A percentile compares a stretch with the other conserved stretches of the same genome.
phyloP scores from a whole-genome alignment of 64 coral and sea anemone species.

The Montipora capricornis region DNA sequence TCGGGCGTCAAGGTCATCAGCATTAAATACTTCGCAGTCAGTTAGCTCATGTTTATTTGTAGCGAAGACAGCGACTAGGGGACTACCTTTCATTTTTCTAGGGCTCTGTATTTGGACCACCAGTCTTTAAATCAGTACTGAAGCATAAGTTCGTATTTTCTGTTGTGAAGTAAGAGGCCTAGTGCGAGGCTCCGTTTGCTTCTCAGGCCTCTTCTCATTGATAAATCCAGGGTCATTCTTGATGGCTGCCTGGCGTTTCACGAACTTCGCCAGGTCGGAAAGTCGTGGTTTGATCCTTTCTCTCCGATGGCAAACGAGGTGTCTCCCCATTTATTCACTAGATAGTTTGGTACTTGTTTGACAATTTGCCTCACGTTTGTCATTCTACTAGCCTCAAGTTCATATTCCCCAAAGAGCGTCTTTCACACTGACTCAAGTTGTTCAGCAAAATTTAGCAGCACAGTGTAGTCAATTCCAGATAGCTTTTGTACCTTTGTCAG shows the following conservation, averaged over 20 bases:
- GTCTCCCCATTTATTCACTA: conserved; percentile 73
- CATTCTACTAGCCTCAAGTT: conserved; percentile 48
- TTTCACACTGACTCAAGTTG: conserved; percentile 35
- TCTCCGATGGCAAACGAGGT: conserved; percentile 20
- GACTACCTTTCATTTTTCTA: too few species aligned
- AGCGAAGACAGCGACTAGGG: too few species aligned
- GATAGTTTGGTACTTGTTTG: conserved; percentile 26
- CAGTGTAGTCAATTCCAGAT: conserved; percentile 12
- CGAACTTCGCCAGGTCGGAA: background rate
- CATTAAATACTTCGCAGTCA: too few species aligned
- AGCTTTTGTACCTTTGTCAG: conserved; percentile 27
- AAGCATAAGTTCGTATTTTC: too few species aligned
- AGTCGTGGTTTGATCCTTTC: background rate
- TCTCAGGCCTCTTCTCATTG: too few species aligned
- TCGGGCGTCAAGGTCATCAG: too few species aligned
- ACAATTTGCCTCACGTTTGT: conserved; percentile 34
- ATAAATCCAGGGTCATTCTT: too few species aligned
- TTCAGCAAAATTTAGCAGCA: conserved; percentile 31
- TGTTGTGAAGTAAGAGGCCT: too few species aligned
- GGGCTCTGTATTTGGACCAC: too few species aligned
- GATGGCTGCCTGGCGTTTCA: background rate
- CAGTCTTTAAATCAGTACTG: too few species aligned
- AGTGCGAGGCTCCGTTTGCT: too few species aligned
- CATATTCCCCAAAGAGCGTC: conserved; percentile 21
- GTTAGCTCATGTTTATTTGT: too few species aligned